Percentiles rank a stretch among this genome's conserved stretches.
Evolutionary conservation across 1,140 invertebrate genomes (phyloP).

Genomic region (Ganaspis sp.): DNA sequence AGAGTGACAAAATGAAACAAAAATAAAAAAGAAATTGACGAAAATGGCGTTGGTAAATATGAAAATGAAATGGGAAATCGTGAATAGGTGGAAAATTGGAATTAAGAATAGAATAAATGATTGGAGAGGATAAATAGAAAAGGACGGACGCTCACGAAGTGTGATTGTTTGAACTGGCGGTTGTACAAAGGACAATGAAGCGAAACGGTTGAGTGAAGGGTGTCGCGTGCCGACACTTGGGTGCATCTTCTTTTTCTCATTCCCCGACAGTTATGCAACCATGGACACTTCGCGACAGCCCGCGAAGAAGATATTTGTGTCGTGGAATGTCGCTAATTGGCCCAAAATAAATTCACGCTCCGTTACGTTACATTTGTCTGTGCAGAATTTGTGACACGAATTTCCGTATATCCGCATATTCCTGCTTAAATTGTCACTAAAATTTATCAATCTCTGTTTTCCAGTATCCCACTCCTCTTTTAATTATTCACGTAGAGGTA

Average conservation of each 20-base stretch:
- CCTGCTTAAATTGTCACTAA: too few species aligned
- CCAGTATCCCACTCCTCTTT: too few species aligned
- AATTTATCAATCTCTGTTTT: too few species aligned
- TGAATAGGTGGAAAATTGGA: too few species aligned
- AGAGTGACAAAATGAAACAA: too few species aligned
- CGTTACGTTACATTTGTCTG: neutral
- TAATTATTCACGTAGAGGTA: too few species aligned
- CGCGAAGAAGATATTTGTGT: neutral
- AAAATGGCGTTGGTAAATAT: too few species aligned
- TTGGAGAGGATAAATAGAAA: too few species aligned
- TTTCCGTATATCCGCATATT: constrained; percentile 8
- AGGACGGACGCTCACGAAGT: too few species aligned
- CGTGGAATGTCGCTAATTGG: constrained; percentile 21
- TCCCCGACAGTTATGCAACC: constrained; percentile 16
- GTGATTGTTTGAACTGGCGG: neutral
- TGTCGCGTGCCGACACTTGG: neutral
- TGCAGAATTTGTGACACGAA: neutral
- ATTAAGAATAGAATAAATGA: too few species aligned
- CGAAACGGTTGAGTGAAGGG: neutral
- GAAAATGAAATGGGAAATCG: too few species aligned
- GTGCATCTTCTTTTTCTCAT: neutral
- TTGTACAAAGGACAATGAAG: neutral
- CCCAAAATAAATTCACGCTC: constrained; percentile 13
- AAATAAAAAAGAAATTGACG: too few species aligned
- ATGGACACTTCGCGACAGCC: neutral